phyloP scores from a whole-genome alignment of 2,888 invertebrate species.

The Sarcophaga variegata region DNA sequence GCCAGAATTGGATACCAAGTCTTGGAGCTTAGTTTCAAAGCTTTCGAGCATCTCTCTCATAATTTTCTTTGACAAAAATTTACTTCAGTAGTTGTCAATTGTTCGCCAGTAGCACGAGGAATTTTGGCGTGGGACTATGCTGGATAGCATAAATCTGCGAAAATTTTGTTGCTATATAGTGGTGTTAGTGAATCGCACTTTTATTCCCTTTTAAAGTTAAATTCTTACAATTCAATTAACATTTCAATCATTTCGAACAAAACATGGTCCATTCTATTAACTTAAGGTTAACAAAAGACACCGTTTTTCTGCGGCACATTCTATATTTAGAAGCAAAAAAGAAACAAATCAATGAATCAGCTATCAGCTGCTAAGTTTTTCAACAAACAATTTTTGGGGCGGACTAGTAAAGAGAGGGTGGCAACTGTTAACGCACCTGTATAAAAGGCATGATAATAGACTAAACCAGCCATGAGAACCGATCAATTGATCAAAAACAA shows the following conservation, averaged over 20 bases:
- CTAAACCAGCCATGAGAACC: conserved; percentile 33
- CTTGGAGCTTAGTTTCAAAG: too few relatives aligned
- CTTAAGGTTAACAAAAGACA: conserved; percentile 33
- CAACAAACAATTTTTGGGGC: conserved; percentile 55
- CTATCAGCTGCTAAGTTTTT: conserved; percentile 58
- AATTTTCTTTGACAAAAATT: too few relatives aligned
- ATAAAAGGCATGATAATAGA: conserved; percentile 44
- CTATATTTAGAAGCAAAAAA: conserved; percentile 14
- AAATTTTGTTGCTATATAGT: too few relatives aligned
- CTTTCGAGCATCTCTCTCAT: too few relatives aligned
- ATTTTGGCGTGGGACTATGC: too few relatives aligned
- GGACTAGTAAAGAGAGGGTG: conserved; percentile 58
- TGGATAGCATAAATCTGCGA: too few relatives aligned
- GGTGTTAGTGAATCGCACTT: neutral
- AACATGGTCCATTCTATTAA: neutral
- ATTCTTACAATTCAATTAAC: conserved; percentile 18
- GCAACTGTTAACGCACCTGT: conserved; percentile 68
- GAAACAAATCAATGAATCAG: conserved; percentile 13
- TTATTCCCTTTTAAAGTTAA: conserved; percentile 20
- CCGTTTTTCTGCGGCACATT: conserved; percentile 47
- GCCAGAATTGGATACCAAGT: too few relatives aligned
- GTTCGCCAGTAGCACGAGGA: too few relatives aligned
- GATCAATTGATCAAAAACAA: neutral
- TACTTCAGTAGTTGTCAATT: too few relatives aligned
- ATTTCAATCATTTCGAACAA: conserved; percentile 43